Conservation (phyloP, 2,888 invertebrate genomes). For the Catocala sponsa region DNA sequence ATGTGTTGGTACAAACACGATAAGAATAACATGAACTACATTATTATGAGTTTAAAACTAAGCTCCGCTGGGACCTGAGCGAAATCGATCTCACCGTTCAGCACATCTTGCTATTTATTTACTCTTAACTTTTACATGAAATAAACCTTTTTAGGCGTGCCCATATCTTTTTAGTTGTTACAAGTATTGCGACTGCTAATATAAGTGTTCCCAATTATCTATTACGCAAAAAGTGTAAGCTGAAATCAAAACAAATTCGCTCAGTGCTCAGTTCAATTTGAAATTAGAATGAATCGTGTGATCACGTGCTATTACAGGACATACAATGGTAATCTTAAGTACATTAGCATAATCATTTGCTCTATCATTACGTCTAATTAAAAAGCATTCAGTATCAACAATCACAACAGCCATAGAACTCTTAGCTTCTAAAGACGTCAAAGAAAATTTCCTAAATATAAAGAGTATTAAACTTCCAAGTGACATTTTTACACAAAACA, state of each 20-base stretch:
- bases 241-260: neutral
- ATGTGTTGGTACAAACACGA: constrained; percentile 37
- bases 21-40: constrained; percentile 28
- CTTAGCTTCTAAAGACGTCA: constrained; percentile 34
- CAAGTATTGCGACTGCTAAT: neutral
- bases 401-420: constrained; percentile 32
- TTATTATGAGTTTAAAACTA: constrained; percentile 29
- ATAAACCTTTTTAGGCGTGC: constrained; percentile 1
- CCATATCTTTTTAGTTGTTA: constrained; percentile 1
- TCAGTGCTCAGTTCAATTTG: neutral
- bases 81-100: constrained; percentile 8
- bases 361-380: constrained; percentile 33
- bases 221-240: neutral
- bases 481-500: constrained; percentile 61
- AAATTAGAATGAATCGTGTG: neutral
- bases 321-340: constrained; percentile 6
- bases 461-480: constrained; percentile 54
- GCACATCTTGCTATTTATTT: neutral
- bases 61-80: constrained; percentile 2
- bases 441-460: constrained; percentile 40
- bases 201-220: neutral
- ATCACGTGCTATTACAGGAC: constrained; percentile 10
- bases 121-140: constrained; percentile 2
- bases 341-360: constrained; percentile 18
- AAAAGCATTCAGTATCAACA: constrained; percentile 40